Conservation (phyloP, 2,113 vertebrate genomes). For the Dissostichus mawsoni region DNA sequence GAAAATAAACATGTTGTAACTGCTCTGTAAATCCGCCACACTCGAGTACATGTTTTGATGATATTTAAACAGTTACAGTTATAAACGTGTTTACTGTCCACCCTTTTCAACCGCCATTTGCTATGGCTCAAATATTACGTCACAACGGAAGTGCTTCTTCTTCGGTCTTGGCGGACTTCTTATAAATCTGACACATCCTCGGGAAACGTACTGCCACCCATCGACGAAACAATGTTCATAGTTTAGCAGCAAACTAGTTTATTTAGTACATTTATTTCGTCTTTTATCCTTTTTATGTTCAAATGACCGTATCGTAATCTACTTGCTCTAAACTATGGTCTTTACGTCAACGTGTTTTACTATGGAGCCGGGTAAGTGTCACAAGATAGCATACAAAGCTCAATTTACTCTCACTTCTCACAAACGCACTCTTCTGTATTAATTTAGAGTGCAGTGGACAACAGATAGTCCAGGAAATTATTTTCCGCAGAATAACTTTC, state of each 20-base stretch:
- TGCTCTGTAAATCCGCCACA: constrained; percentile 61
- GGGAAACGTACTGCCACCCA: constrained; percentile 28
- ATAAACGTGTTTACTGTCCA: constrained; percentile 79
- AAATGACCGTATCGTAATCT: neutral
- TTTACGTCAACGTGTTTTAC: neutral
- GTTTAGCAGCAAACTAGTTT: neutral
- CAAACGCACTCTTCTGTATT: neutral
- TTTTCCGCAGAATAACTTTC: too few relatives aligned
- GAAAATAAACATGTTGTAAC: constrained; percentile 82
- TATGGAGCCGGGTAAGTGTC: neutral
- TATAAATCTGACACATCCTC: neutral
- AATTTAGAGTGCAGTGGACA: neutral
- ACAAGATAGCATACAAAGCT: neutral
- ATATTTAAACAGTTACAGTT: constrained; percentile 82
- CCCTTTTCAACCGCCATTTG: constrained; percentile 79
- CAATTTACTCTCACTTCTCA: neutral
- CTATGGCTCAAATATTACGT: constrained; percentile 41
- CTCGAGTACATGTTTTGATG: constrained; percentile 77
- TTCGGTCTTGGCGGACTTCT: constrained; percentile 44
- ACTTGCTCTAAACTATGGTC: neutral
- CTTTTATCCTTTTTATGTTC: neutral
- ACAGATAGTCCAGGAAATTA: neutral
- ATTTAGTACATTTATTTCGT: neutral
- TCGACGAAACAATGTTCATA: neutral
- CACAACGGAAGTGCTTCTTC: constrained; percentile 64